A percentile compares a stretch with the other conserved stretches of the same genome.
Conservation (phyloP, 2,797 vertebrate genomes). For the Xiphorhynchus erythropygius region DNA sequence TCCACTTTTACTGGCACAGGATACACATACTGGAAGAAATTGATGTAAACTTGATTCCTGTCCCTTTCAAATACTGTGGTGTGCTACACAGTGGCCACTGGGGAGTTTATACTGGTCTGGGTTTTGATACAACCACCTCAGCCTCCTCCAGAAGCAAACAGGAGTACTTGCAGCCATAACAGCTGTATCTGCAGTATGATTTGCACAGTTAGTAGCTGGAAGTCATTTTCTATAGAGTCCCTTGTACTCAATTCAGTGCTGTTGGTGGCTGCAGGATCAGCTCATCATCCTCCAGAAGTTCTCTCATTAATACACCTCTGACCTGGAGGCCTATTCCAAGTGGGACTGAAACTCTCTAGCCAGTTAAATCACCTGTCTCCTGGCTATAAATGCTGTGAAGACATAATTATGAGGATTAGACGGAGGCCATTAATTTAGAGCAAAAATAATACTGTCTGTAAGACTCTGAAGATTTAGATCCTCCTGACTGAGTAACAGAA, state of each 20-base stretch:
- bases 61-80: background rate
- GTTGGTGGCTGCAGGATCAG: background rate
- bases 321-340: background rate
- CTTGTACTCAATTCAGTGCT: background rate
- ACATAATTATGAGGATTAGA: background rate
- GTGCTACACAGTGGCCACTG: background rate
- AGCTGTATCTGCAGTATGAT: background rate
- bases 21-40: background rate
- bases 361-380: slow-evolving; percentile 7
- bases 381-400: background rate
- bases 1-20: background rate
- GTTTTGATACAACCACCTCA: rapidly evolving
- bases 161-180: background rate
- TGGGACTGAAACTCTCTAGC: background rate
- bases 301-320: slow-evolving; percentile 1
- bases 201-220: background rate
- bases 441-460: slow-evolving; percentile 14
- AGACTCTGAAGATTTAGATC: background rate
- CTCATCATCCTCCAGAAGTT: background rate
- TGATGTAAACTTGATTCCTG: background rate
- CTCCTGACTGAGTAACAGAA: background rate
- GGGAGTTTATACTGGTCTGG: background rate
- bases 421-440: background rate
- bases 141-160: background rate
- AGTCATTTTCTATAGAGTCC: background rate